Evolutionary conservation across 1,140 invertebrate species (phyloP), one percentile per base, ranked within the genome.

Genomic region (Trachelipus rathkii): DNA sequence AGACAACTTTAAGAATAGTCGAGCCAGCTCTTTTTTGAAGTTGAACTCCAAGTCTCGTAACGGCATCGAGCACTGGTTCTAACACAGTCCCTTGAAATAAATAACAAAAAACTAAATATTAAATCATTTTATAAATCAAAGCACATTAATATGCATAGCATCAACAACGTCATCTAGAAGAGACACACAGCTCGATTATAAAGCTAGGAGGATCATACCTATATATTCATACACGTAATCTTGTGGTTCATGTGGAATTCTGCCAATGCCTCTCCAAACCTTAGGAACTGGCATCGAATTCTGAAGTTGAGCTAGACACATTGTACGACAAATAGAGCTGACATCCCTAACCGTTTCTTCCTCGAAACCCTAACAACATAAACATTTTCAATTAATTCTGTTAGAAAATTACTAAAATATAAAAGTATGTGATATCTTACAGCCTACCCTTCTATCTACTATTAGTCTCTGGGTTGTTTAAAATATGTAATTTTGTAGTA

Each of bases 1-100:
- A 93, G 86, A 93, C 91, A 50, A 93, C 89, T 83, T 89, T 89
- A 3, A 94, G 84, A 45, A 93, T 88, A 86, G 93, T 91, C 81
- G 92, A 92, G 0, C 90, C 88, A 10, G 91, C 90, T 19, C 88
- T 85, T 67, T 89, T 87, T 82, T 93, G 91, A 0, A 84, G 79
- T 13, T 77, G 43, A 10, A 81, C 78, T 10, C 83, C 82, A 19
- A 86, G 78, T n/a, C 83, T 77, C 71, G 89, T 87, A 3, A 91
- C 91, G 46, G 92, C 91, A 79, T 88, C 87, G 74, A 92, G 85
- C 10, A 92, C 90, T 10, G 92, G 92, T 67, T 90, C 84, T 71
- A 93, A 83, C 78, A 94, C 89, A 85, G 89, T 88, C 83, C 92
- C 92, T 92, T 60, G 50, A 60, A 8, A 60, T 60, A 15, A 60